Conservation (phyloP, 2,113 vertebrate genomes). For the Delphinus delphis region DNA sequence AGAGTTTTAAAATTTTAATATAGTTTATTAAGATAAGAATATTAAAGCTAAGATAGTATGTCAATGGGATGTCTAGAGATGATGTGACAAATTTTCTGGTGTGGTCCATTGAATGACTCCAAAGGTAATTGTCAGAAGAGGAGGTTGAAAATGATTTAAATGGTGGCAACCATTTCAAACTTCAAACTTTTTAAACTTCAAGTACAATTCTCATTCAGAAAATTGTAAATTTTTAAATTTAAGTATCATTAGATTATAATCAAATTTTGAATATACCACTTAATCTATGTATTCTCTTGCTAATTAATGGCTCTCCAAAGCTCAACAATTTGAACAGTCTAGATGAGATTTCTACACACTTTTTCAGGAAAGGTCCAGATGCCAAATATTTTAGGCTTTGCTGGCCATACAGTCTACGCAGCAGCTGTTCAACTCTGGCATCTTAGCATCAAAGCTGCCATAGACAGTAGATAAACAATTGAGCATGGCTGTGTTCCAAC, state of each 20-base stretch:
- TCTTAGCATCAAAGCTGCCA: not conserved
- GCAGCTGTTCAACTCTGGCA: not conserved
- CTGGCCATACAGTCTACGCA: not conserved
- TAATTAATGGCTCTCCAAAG: not conserved
- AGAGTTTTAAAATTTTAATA: not conserved
- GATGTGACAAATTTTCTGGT: not conserved
- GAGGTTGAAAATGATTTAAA: not conserved
- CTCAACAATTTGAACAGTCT: not conserved
- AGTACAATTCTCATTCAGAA: not conserved
- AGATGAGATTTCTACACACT: not conserved
- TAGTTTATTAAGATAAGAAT: constrained; percentile 16
- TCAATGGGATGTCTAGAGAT: not conserved
- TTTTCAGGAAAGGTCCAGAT: not conserved
- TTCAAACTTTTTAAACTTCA: not conserved
- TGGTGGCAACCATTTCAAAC: not conserved
- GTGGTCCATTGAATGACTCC: not conserved
- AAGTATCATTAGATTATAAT: not conserved
- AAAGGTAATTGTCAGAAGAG: not conserved
- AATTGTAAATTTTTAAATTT: not conserved
- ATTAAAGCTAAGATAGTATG: not conserved
- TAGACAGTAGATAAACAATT: not conserved
- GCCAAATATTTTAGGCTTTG: not conserved
- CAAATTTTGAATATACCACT: not conserved
- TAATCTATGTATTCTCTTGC: not conserved
- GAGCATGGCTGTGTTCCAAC: not conserved